phyloP scores from a whole-genome alignment of 2,797 vertebrate genomes.

The Sciaenops ocellatus region DNA sequence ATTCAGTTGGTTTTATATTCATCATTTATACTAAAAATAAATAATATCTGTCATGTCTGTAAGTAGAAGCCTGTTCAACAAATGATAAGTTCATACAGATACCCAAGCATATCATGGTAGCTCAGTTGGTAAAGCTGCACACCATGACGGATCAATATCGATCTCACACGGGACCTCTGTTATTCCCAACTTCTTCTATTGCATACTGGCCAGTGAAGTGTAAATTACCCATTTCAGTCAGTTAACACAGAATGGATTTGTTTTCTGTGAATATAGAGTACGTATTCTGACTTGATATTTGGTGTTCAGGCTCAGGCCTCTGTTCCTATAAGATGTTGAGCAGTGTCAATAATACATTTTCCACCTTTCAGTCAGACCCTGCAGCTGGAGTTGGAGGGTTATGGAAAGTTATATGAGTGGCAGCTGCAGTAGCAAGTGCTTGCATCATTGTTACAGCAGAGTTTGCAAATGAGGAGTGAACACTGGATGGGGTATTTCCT shows the following conservation, averaged over 20 bases:
- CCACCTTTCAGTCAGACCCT: constrained; percentile 8
- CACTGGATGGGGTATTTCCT: neutral
- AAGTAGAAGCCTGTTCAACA: neutral
- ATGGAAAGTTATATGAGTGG: neutral
- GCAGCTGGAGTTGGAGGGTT: constrained; percentile 4
- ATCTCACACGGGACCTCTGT: neutral
- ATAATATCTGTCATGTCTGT: neutral
- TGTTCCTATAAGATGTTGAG: neutral
- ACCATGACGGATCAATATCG: neutral
- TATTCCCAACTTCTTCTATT: neutral
- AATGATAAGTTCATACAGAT: neutral
- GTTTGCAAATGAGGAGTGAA: constrained; percentile 17
- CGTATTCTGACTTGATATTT: constrained; percentile 10
- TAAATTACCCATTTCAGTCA: constrained; percentile 14
- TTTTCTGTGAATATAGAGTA: constrained; percentile 3
- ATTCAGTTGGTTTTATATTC: neutral
- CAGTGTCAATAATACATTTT: neutral
- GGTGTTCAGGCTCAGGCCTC: neutral
- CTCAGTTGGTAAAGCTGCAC: neutral
- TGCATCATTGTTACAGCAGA: constrained; percentile 41
- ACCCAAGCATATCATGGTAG: neutral
- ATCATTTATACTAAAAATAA: neutral
- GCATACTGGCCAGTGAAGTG: constrained; percentile 6
- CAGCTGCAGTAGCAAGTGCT: constrained; percentile 29
- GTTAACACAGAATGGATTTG: constrained; percentile 15